phyloP scores from a whole-genome alignment of 2,888 invertebrate genomes.

The Galerucella pusilla region DNA sequence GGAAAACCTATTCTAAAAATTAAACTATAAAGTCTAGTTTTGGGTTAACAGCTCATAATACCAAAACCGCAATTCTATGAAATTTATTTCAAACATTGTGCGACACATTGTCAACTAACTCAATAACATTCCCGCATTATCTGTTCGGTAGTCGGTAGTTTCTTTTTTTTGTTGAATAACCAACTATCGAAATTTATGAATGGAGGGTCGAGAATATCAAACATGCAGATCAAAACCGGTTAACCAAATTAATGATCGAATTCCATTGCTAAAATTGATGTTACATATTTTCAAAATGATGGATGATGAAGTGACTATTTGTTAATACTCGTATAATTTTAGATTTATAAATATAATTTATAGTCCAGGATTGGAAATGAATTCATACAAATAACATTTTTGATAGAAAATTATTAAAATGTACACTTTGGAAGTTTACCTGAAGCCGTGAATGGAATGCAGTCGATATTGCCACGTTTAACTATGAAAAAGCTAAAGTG shows the following conservation, averaged over 20 bases:
- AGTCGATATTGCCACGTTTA: too few species aligned
- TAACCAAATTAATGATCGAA: not conserved
- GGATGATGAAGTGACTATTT: not conserved
- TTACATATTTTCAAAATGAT: constrained; percentile 1
- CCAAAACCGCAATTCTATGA: too few species aligned
- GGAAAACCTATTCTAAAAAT: too few species aligned
- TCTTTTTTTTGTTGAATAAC: not conserved
- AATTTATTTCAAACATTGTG: too few species aligned
- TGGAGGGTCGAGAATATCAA: not conserved
- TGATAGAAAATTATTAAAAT: too few species aligned
- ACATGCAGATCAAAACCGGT: not conserved
- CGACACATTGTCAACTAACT: too few species aligned
- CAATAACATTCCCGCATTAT: not conserved
- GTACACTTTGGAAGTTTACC: too few species aligned
- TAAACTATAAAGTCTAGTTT: too few species aligned
- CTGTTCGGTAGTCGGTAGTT: not conserved
- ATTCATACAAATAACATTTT: too few species aligned
- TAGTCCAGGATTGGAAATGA: not conserved
- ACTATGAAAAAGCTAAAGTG: too few species aligned
- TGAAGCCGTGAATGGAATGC: too few species aligned
- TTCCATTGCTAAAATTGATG: not conserved
- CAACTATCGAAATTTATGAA: not conserved
- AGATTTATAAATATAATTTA: not conserved
- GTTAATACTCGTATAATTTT: not conserved
- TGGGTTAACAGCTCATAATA: too few species aligned